phyloP scores from a whole-genome alignment of 2,113 vertebrate species.

The Micromys minutus region DNA sequence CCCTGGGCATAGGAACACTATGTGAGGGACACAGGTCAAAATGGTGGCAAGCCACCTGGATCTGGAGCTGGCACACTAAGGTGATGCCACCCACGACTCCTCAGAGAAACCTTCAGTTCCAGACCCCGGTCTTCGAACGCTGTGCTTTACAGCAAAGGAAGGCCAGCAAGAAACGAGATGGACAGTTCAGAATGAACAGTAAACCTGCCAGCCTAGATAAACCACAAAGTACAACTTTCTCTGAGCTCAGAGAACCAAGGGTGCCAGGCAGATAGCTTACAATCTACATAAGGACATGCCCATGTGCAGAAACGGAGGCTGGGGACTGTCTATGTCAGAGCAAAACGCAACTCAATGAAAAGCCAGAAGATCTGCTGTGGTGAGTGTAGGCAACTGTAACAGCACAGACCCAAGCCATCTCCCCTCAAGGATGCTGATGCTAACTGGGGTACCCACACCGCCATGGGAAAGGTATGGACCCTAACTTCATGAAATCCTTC shows the following conservation, averaged over 20 bases:
- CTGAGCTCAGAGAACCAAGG: background rate
- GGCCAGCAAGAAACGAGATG: background rate
- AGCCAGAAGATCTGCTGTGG: background rate
- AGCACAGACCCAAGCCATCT: background rate
- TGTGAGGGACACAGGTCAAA: background rate
- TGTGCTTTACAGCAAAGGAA: background rate
- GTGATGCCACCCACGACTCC: background rate
- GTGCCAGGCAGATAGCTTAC: background rate
- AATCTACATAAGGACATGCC: background rate
- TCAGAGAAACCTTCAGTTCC: background rate
- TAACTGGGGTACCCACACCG: background rate
- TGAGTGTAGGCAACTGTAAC: background rate
- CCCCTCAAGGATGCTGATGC: background rate
- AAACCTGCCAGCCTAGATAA: background rate
- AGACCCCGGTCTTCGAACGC: background rate
- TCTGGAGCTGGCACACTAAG: background rate
- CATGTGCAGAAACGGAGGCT: background rate
- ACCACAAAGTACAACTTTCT: background rate
- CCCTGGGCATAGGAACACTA: background rate
- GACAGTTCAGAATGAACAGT: background rate
- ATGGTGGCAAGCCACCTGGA: background rate
- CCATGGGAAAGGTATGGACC: background rate
- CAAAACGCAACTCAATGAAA: background rate
- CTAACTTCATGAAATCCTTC: background rate
- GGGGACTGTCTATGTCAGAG: background rate